These are phyloP conservation scores for Todiramphus saurophagus DNA, from an alignment of 2,113 vertebrate species.

Conservation along the genomic window DNA sequence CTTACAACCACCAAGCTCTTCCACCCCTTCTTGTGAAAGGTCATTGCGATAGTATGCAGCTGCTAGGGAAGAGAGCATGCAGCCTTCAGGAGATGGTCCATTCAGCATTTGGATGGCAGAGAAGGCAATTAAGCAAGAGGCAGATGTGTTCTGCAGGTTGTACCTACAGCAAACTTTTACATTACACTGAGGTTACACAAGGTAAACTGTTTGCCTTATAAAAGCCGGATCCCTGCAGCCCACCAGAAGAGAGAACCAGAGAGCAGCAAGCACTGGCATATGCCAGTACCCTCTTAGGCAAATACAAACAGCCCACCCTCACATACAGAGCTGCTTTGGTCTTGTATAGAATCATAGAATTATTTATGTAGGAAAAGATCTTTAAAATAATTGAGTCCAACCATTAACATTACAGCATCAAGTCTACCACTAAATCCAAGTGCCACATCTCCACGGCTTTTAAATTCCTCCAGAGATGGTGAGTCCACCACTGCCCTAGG, in stretches of 20 bases:
- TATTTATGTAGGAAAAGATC: no score
- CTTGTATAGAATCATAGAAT: no score
- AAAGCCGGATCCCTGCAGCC: not conserved
- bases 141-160: rapidly evolving
- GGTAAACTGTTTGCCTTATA: not conserved
- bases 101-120: no score
- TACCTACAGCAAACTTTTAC: not conserved
- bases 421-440: no score
- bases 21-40: not conserved
- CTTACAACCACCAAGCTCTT: not conserved
- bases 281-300: not conserved
- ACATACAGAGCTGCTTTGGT: not conserved
- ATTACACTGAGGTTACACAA: rapidly evolving
- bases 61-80: not conserved
- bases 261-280: not conserved
- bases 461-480: no score
- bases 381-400: no score
- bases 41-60: rapidly evolving
- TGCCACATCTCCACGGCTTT: no score
- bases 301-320: not conserved
- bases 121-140: not conserved
- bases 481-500: no score
- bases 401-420: no score
- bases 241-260: not conserved
- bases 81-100: not conserved